phyloP scores from a whole-genome alignment of 1,140 invertebrate species.

The Drosophila pandora region DNA sequence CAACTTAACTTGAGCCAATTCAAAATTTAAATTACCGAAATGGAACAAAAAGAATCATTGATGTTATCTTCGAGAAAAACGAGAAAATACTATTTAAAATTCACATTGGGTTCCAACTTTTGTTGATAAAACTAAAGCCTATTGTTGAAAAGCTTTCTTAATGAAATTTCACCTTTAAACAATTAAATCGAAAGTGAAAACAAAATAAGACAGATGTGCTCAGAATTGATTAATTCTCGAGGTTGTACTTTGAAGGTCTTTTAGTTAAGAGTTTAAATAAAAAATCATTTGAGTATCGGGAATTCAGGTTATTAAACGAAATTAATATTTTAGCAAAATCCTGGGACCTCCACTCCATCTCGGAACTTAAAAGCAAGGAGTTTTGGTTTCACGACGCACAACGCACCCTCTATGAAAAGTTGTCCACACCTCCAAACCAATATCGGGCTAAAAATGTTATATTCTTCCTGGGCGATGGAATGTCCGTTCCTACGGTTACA shows the following conservation, averaged over 20 bases:
- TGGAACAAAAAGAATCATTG: neutral
- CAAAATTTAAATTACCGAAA: neutral
- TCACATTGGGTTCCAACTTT: neutral
- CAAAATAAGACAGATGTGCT: slow-evolving; percentile 23
- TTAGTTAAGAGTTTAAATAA: neutral
- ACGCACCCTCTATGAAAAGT: slow-evolving; percentile 57
- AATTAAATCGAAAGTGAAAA: slow-evolving; percentile 30
- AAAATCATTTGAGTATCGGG: neutral
- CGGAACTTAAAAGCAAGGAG: slow-evolving; percentile 57
- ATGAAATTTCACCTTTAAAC: slow-evolving; percentile 27
- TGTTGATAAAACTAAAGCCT: neutral
- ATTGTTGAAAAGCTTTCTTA: slow-evolving; percentile 9
- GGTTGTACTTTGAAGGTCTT: slow-evolving; percentile 19
- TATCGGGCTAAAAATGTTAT: slow-evolving; percentile 89
- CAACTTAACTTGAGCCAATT: neutral
- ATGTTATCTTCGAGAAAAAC: neutral
- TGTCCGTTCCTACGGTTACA: slow-evolving; percentile 90
- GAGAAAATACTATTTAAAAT: slow-evolving; percentile 1
- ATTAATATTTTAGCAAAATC: slow-evolving; percentile 30
- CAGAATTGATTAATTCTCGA: slow-evolving; percentile 11
- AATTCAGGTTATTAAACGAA: too few species aligned
- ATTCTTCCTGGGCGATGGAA: slow-evolving; percentile 91
- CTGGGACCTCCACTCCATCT: slow-evolving; percentile 47
- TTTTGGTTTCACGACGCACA: slow-evolving; percentile 75
- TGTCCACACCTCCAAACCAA: slow-evolving; percentile 62